phyloP scores from a whole-genome alignment of 2,797 vertebrate genomes.

The Pempheris klunzingeri region DNA sequence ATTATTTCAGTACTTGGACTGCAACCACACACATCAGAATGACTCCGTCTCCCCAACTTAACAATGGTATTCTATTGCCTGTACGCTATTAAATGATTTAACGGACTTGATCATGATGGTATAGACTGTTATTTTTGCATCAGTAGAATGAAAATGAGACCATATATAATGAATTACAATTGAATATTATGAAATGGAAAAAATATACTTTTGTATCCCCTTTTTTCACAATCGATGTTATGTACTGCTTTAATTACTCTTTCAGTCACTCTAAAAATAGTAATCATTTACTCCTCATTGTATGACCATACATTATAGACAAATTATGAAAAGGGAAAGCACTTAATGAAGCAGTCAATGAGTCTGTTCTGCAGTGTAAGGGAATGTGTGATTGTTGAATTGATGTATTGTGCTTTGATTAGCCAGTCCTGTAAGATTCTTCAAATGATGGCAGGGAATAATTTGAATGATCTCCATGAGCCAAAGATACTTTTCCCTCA shows the following conservation, averaged over 20 bases:
- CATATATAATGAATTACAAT: conserved; percentile 27
- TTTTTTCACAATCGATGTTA: conserved; percentile 39
- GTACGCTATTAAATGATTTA: conserved; percentile 44
- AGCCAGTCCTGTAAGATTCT: conserved; percentile 18
- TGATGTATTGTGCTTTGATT: conserved; percentile 28
- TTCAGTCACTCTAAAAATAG: conserved; percentile 26
- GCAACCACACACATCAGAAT: conserved; percentile 39
- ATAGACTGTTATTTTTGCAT: conserved; percentile 71
- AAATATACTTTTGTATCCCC: conserved; percentile 41
- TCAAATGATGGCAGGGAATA: conserved; percentile 36
- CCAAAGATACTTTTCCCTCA: conserved; percentile 61
- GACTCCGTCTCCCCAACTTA: conserved; percentile 22
- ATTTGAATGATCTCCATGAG: conserved; percentile 57
- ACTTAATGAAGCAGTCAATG: conserved; percentile 23
- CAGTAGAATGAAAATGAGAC: conserved; percentile 32
- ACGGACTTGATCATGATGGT: conserved; percentile 54
- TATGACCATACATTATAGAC: conserved; percentile 27
- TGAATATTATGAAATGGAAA: conserved; percentile 44
- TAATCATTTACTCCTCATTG: conserved; percentile 38
- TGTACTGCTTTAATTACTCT: conserved; percentile 33
- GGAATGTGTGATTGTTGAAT: conserved; percentile 51
- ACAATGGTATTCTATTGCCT: conserved; percentile 37
- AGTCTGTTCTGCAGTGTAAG: conserved; percentile 64
- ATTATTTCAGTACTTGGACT: conserved; percentile 34
- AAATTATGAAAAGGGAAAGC: conserved; percentile 71